Percentiles rank a stretch among this genome's conserved stretches.
Evolutionary conservation across 1,140 invertebrate genomes (phyloP).

Genomic region (Hylaeus volcanicus): DNA sequence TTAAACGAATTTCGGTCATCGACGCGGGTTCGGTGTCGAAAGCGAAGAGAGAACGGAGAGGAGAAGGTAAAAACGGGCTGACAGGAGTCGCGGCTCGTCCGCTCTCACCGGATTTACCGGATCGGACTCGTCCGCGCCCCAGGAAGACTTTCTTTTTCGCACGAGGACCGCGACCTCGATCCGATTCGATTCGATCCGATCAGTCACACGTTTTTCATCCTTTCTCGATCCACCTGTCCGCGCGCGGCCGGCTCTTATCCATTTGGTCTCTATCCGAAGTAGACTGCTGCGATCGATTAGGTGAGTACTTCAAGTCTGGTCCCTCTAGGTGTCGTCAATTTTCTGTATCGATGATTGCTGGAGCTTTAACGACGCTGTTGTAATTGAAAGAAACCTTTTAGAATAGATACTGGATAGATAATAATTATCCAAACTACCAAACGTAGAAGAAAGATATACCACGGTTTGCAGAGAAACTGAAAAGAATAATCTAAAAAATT

Average conservation of each 20-base stretch:
- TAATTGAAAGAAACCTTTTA: no score
- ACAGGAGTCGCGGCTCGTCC: conserved; percentile 45
- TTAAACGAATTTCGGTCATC: conserved; percentile 62
- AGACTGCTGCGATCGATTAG: no score
- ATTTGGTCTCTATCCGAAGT: no score
- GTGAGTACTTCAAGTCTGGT: no score
- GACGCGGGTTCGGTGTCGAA: conserved; percentile 21
- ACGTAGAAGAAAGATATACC: no score
- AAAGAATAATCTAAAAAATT: no score
- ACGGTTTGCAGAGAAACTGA: no score
- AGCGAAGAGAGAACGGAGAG: conserved; percentile 22
- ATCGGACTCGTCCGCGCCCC: conserved; percentile 48
- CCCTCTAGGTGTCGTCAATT: no score
- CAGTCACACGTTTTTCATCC: neutral
- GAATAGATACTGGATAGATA: no score
- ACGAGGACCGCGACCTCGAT: conserved; percentile 60
- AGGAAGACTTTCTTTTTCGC: conserved; percentile 66
- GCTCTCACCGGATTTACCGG: conserved; percentile 61
- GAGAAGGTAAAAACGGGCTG: neutral
- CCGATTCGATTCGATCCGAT: conserved; percentile 14
- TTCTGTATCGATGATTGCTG: no score
- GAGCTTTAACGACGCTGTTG: no score
- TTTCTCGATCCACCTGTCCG: neutral
- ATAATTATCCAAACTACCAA: no score
- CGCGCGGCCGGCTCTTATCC: neutral